A percentile compares a stretch with the other conserved stretches of the same genome.
These are phyloP conservation scores for Pungitius pungitius DNA, from an alignment of 2,113 vertebrate species.

Conservation along the genomic window DNA sequence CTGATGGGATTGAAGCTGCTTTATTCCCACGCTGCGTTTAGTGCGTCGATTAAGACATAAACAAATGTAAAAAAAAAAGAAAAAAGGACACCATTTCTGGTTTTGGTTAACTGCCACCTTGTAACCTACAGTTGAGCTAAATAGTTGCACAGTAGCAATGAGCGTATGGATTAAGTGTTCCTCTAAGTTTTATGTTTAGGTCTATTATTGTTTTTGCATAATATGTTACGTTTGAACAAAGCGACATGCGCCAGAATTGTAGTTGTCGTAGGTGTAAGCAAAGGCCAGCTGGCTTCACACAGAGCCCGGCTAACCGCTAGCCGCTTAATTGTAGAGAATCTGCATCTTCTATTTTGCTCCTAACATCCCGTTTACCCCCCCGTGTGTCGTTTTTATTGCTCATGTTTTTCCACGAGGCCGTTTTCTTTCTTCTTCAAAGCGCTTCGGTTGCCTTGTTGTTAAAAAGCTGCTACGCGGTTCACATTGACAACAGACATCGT, in stretches of 20 bases:
- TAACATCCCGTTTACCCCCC: background rate
- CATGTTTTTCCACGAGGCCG: background rate
- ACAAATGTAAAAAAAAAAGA: background rate
- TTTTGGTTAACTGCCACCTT: background rate
- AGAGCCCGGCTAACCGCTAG: background rate
- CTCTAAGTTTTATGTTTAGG: too few relatives aligned
- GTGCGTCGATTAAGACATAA: background rate
- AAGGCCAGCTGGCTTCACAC: background rate
- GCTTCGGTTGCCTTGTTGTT: background rate
- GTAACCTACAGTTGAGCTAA: background rate
- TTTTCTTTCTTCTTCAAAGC: background rate
- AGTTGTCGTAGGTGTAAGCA: background rate
- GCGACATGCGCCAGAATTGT: background rate
- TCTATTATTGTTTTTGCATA: too few relatives aligned
- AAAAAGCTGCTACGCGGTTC: background rate
- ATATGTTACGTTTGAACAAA: too few relatives aligned
- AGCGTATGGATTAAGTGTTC: too few relatives aligned
- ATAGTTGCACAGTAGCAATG: background rate
- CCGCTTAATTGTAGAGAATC: background rate
- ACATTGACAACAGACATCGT: background rate
- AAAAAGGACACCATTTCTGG: background rate
- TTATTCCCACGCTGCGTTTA: background rate
- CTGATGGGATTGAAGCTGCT: background rate
- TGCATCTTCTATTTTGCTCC: background rate
- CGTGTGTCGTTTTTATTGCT: background rate